Conservation (phyloP, 2,797 vertebrate genomes). For the Macroramphosus scolopax region DNA sequence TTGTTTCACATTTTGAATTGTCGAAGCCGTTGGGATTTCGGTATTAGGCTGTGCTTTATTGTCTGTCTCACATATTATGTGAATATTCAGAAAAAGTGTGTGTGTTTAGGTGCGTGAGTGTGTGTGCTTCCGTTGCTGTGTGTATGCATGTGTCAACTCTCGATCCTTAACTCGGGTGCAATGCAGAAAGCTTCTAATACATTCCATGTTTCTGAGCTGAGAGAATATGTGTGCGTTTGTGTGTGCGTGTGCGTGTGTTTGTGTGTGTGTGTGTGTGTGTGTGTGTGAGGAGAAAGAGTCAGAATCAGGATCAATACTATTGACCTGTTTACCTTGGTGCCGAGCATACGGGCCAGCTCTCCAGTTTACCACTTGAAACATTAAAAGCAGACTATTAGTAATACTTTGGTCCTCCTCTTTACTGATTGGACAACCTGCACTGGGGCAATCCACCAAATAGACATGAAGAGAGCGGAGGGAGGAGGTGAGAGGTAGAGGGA, state of each 20-base stretch:
- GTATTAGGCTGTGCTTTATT: conserved; percentile 23
- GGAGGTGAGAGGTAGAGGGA: conserved; percentile 12
- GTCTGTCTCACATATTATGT: conserved; percentile 39
- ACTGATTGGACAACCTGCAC: conserved; percentile 61
- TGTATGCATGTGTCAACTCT: conserved; percentile 32
- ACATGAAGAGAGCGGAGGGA: conserved; percentile 16
- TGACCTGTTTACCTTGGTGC: conserved; percentile 86
- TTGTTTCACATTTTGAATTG: conserved; percentile 16
- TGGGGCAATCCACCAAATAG: conserved; percentile 46
- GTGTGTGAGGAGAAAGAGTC: conserved; percentile 54
- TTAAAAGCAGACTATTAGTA: conserved; percentile 85
- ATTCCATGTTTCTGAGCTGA: conserved; percentile 75
- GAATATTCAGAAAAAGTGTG: conserved; percentile 41
- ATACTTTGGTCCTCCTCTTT: conserved; percentile 78
- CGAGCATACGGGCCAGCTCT: conserved; percentile 65
- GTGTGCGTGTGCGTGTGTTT: conserved; percentile 39
- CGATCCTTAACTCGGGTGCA: conserved; percentile 55
- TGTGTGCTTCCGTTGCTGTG: conserved; percentile 7
- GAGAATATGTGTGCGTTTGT: conserved; percentile 49
- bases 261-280: conserved; percentile 21
- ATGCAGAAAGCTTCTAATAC: conserved; percentile 76
- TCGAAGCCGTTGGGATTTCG: conserved; percentile 16
- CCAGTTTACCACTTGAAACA: conserved; percentile 82
- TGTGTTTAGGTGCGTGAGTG: conserved; percentile 1
- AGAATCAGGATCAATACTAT: conserved; percentile 83